Conservation (phyloP, 2,797 vertebrate species). For the Centroberyx gerrardi region DNA sequence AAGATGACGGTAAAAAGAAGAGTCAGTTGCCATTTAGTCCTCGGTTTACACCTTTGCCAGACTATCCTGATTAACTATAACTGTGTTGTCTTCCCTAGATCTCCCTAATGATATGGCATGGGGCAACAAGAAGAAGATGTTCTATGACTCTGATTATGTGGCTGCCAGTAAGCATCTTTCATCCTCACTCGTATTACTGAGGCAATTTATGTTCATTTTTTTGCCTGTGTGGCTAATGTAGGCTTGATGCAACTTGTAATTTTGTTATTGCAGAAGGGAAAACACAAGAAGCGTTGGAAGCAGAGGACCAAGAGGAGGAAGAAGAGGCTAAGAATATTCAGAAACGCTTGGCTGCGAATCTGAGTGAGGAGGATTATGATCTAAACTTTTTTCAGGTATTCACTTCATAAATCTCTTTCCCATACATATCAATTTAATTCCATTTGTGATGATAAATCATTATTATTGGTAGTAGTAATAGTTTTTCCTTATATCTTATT, state of each 20-base stretch:
- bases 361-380: conserved; percentile 96
- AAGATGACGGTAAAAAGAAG: conserved; percentile 72
- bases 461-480: background rate
- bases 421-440: background rate
- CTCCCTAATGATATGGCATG: conserved; percentile 94
- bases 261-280: conserved; percentile 78
- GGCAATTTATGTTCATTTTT: background rate
- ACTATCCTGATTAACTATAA: background rate
- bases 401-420: background rate
- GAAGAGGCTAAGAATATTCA: conserved; percentile 94
- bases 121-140: conserved; percentile 93
- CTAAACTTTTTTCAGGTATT: conserved; percentile 89
- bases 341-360: conserved; percentile 87
- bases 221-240: background rate
- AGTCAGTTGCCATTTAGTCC: background rate
- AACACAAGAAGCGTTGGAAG: conserved; percentile 86
- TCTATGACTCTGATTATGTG: conserved; percentile 92
- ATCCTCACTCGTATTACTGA: background rate
- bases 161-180: conserved; percentile 75
- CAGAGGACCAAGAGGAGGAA: conserved; percentile 94
- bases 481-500: background rate
- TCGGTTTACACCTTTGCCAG: background rate
- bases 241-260: background rate
- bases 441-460: background rate
- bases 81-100: conserved; percentile 61